These are phyloP conservation scores for Solea senegalensis DNA, from an alignment of 2,113 vertebrate species.

Conservation along the genomic window DNA sequence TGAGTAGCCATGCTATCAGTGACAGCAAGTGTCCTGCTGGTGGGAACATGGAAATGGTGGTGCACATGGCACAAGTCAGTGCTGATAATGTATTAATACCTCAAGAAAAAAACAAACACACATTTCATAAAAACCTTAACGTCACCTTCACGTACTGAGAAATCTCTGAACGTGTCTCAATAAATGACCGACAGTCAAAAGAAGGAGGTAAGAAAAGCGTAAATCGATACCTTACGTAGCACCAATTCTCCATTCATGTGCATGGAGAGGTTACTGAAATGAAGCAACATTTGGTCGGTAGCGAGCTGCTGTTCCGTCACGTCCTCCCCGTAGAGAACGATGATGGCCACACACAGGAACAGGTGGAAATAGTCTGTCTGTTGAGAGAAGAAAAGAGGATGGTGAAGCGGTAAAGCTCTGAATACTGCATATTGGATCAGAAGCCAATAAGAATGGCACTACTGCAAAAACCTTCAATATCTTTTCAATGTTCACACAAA, in stretches of 20 bases:
- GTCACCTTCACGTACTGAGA: background rate
- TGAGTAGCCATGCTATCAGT: too few species aligned
- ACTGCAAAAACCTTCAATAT: too few species aligned
- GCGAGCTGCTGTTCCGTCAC: constrained; percentile 93
- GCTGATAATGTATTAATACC: too few species aligned
- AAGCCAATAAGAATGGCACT: too few species aligned
- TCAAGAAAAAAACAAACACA: too few species aligned
- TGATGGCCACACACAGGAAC: constrained; percentile 96
- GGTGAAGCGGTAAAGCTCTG: background rate
- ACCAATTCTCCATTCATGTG: constrained; percentile 98
- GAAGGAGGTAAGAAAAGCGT: background rate
- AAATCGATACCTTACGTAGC: constrained; percentile 88
- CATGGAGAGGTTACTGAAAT: constrained; percentile 97
- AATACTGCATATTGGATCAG: too few species aligned
- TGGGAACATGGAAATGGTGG: too few species aligned
- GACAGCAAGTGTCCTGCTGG: too few species aligned
- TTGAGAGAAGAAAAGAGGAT: background rate
- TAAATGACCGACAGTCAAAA: background rate
- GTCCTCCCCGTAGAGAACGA: constrained; percentile 94
- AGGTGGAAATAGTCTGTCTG: constrained; percentile 99
- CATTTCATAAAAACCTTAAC: too few species aligned
- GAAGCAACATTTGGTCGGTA: constrained; percentile 97
- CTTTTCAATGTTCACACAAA: too few species aligned
- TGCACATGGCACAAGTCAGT: too few species aligned
- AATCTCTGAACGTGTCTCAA: background rate